Evolutionary conservation across 2,797 vertebrate species (phyloP), one percentile per base, ranked within the genome.

Genomic region (Lacerta bilineata): DNA sequence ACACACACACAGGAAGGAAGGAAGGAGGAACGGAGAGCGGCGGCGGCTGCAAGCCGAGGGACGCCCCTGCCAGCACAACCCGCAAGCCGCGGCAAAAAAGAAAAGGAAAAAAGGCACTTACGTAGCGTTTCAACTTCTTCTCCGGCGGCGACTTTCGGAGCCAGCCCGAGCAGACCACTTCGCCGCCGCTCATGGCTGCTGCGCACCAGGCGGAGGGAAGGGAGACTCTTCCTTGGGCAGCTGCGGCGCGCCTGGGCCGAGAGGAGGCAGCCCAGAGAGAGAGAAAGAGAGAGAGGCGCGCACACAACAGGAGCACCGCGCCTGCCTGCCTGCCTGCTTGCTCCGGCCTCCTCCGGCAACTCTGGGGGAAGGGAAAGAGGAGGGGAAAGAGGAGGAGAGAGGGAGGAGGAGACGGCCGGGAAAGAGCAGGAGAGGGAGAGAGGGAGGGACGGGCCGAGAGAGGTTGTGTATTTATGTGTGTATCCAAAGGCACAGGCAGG

Each of bases 101-200:
- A 8, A 2, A 68, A 10, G 13, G 1, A 8, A 2, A 68, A 10
- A 17, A 91, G 90, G 93, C 96, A 99, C 99, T 99, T 98, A 99
- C 99, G 97, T 99, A 99, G 98, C 99, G 98, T 96, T 99, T 98
- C 97, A 99, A 98, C 98, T 99, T 99, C 96, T 99, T 99, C 97
- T 99, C 99, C 94, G 99, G 99, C 95, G 98, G 99, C 88, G 99
- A 99, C 97, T 99, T 99, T 97, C 98, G 98, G 82, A 99, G 98
- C 99, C 99, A 99, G 90, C 99, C 99, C 59, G 98, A 97, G 90
- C 97, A 99, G 95, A 99, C 98, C 97, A 98, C 98, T 93, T 99
- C 98, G 92, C 98, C 99, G 95, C 98, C 98, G 91, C 98, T 98
- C 98, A 99, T 99, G 94, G 95, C 91, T 95, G 95, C 92, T 82